phyloP scores from a whole-genome alignment of 2,888 invertebrate genomes.

The Nemapogon koenigi region DNA sequence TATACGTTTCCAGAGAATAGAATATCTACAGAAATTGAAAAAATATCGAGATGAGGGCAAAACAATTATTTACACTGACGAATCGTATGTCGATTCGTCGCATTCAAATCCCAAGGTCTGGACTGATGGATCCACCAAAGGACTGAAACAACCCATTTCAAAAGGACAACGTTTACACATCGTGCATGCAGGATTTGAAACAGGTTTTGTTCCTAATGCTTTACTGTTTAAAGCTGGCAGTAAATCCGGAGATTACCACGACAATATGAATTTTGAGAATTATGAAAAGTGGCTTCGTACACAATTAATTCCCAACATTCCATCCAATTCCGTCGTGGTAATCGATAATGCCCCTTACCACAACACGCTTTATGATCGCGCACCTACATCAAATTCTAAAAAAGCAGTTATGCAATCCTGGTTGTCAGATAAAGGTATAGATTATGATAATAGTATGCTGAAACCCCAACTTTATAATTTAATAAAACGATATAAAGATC shows the following conservation, averaged over 20 bases:
- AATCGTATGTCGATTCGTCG: conserved; percentile 11
- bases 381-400: conserved; percentile 18
- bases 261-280: conserved; percentile 23
- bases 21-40: conserved; percentile 17
- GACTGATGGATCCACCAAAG: conserved; percentile 12
- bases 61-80: conserved; percentile 14
- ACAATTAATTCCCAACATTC: conserved; percentile 22
- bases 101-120: no score
- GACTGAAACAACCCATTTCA: conserved; percentile 17
- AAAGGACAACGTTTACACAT: conserved; percentile 19
- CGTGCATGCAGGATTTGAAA: conserved; percentile 14
- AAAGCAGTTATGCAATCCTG: conserved; percentile 20
- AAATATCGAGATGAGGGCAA: conserved; percentile 12
- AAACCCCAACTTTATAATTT: conserved; percentile 19
- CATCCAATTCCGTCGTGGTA: conserved; percentile 19
- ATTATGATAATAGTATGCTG: conserved; percentile 12
- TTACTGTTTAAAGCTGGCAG: conserved; percentile 19
- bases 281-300: conserved; percentile 22
- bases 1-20: conserved; percentile 19
- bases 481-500: conserved; percentile 17
- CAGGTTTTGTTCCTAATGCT: conserved; percentile 16
- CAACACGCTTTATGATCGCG: conserved; percentile 17
- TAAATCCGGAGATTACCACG: conserved; percentile 22
- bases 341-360: conserved; percentile 23
- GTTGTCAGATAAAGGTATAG: conserved; percentile 18